Percentiles rank a stretch among this genome's conserved stretches.
Conservation (phyloP, 2,888 invertebrate species). For the Ecliptopera silaceata region DNA sequence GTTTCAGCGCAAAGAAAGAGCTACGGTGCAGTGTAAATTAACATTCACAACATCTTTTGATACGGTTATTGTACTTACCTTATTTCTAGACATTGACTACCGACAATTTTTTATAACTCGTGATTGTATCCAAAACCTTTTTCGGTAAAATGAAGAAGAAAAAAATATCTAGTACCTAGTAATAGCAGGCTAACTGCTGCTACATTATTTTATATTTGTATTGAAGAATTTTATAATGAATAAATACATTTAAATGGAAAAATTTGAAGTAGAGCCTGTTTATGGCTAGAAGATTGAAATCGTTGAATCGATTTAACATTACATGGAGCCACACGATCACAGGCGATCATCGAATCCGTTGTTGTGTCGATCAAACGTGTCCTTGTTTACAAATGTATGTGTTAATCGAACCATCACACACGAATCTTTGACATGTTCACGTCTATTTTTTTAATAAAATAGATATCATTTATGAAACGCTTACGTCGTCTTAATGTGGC, state of each 20-base stretch:
- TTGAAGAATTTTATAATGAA: slow-evolving; percentile 73
- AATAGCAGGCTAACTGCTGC: slow-evolving; percentile 40
- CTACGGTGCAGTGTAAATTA: slow-evolving; percentile 62
- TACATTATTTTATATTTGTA: slow-evolving; percentile 54
- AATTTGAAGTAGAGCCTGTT: slow-evolving; percentile 38
- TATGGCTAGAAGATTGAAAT: slow-evolving; percentile 50
- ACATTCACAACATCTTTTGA: slow-evolving; percentile 48
- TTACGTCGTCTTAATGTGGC: slow-evolving; percentile 20
- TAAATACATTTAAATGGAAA: slow-evolving; percentile 74
- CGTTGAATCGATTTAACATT: slow-evolving; percentile 66
- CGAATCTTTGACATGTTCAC: slow-evolving; percentile 2
- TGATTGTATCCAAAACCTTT: slow-evolving; percentile 14
- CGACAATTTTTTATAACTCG: slow-evolving; percentile 1
- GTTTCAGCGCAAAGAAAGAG: slow-evolving; percentile 73
- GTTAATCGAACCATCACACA: slow-evolving; percentile 4
- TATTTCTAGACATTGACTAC: slow-evolving; percentile 31
- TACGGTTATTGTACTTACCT: slow-evolving; percentile 35
- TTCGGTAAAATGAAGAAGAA: slow-evolving; percentile 5
- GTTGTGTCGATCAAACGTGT: slow-evolving; percentile 10
- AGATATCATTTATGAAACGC: slow-evolving; percentile 9
- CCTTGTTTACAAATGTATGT: slow-evolving; percentile 14
- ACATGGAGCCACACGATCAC: slow-evolving; percentile 63
- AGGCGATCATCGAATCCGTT: slow-evolving; percentile 27
- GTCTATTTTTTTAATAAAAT: not conserved
- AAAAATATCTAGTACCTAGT: slow-evolving; percentile 7